Base-by-base conservation (phyloP, 2,797 vertebrate genomes). In the Leptodactylus fallax region DNA sequence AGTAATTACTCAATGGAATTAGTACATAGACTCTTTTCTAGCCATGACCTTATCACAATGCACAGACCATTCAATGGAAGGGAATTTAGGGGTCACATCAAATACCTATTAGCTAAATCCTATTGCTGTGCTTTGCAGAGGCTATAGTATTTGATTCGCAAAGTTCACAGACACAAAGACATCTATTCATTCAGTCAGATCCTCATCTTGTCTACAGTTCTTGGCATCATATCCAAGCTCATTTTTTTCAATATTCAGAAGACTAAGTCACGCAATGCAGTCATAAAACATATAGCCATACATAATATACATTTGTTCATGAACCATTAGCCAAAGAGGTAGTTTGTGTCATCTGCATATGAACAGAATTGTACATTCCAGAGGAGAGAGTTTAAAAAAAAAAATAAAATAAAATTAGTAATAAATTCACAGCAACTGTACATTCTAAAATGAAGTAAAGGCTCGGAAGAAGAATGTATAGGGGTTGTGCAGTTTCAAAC, bases 1-100 rank as follows among this genome's bases (percentile, higher is more conserved):
- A 67, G 56, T 88, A 88, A 88, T 88, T 88, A 84, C 81, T 16
- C 83, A 67, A 61, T 88, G 87, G 87, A 88, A 88, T 88, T 88
- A 84, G 53, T 8, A 8, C 23, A 63, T 45, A 16, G 56, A 81
- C 12, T 84, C 19, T 11, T 60, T 71, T 84, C n/a, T 69, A 79
- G 7, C 55, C 72, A 69, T 84, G 87, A 84, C 81, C 63, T 78
- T 56, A 84, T 69, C 58, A 77, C 53, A 71, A 79, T 88, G 82
- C 81, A 79, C 63, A 16, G 51, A 63, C 47, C 72, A 88, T 84
- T 84, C 45, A 79, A 79, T 71, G 7, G 61, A 72, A 79, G 72
- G 80, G 71, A 83, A 74, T 67, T 65, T 55, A 82, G 58, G 80
- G 81, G 87, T 84, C 67, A 65, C 60, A 78, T 76, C 83, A 69